Evolutionary conservation across 53 echinoderm and acorn worm species (phyloP).

Genomic region (Luidia sarsii): DNA sequence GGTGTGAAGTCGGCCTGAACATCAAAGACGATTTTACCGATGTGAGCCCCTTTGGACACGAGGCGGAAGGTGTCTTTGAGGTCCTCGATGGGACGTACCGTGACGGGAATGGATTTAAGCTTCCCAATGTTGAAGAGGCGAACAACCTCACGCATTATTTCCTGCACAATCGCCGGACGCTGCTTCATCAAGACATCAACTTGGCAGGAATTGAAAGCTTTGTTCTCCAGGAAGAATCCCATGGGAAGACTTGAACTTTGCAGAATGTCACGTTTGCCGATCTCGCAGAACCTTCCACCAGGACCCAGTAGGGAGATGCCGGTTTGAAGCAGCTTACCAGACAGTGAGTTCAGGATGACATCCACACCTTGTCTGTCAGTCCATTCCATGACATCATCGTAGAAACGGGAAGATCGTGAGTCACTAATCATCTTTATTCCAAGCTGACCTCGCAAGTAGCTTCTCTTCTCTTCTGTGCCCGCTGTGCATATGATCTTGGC

Average conservation of each 20-base stretch:
- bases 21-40: conserved; percentile 60
- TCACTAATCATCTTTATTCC: conserved; percentile 59
- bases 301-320: conserved; percentile 69
- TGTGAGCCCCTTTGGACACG: conserved; percentile 61
- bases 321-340: conserved; percentile 73
- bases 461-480: conserved; percentile 53
- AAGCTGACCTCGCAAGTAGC: conserved; percentile 33
- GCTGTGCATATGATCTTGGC: conserved; percentile 78
- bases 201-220: conserved; percentile 72
- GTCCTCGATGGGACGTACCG: conserved; percentile 37
- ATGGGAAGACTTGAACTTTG: conserved; percentile 68
- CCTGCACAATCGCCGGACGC: conserved; percentile 33
- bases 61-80: conserved; percentile 51
- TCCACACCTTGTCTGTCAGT: conserved; percentile 72
- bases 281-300: conserved; percentile 82
- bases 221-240: conserved; percentile 72
- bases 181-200: conserved; percentile 66
- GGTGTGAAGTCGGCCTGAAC: conserved; percentile 47
- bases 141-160: conserved; percentile 55
- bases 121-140: conserved; percentile 52
- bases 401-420: conserved; percentile 57
- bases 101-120: conserved; percentile 65
- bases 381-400: conserved; percentile 66
- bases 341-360: conserved; percentile 79
- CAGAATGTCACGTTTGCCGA: conserved; percentile 58